Evolutionary conservation across 2,797 vertebrate species (phyloP), one percentile per base, ranked within the genome.

Genomic region (Lepus oiostolus): DNA sequence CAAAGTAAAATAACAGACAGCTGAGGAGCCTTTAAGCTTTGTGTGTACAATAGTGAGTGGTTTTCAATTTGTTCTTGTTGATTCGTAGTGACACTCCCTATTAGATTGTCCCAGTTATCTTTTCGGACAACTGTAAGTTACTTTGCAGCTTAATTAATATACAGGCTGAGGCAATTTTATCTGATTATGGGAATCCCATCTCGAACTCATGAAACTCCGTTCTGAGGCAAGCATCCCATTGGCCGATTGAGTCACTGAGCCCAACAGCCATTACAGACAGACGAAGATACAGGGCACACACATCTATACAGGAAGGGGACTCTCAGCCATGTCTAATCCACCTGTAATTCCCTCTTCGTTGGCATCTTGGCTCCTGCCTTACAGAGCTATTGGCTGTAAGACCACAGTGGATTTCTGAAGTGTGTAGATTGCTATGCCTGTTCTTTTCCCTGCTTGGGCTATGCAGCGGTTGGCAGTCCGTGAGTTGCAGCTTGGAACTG

Each of bases 131-230:
- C 50, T 28, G 38, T 88, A 92, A 4, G 26, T 62, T 93, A 86
- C 67, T 38, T 58, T 3, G 26, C 42, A 84, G 89, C 32, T 2
- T 85, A 89, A 93, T 80, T 76, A 26, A 86, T 93, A 83, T 24
- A 70, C 42, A 26, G 3, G 10, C 24, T 62, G 62, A 85, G 94
- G 86, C 0, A 96, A 72, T 58, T 72, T 42, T n/a, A 75, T 89
- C 75, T 93, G 28, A 26, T 94, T 93, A 24, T 84, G 12, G 32
- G 28, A 47, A 74, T 95, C 30, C 71, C 84, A 90, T 90, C 88
- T 95, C 90, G 97, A 79, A 8, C 54, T 88, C 87, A 62, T 76
- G 1, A 74, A 93, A 97, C 67, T 96, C 75, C 38, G 58, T 96
- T 97, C 52, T 75, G 74, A 75, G 21, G 19, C 82, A 87, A 85